Base-by-base conservation (phyloP, 2,888 invertebrate genomes). In the Callosobruchus maculatus region DNA sequence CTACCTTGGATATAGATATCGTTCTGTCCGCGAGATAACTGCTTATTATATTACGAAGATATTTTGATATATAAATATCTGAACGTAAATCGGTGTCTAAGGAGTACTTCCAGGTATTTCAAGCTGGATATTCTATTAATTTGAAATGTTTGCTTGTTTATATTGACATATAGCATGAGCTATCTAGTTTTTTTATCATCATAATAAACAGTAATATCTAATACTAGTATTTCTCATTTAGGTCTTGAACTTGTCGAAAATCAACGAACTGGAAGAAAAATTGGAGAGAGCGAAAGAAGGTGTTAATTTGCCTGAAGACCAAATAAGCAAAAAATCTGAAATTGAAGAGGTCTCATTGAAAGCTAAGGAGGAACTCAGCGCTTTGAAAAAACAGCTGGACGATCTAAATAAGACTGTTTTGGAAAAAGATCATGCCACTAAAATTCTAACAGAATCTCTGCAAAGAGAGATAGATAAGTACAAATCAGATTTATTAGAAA, bases 301-400 rank as follows among this genome's bases (percentile, higher is more conserved):
- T 76, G 83, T 86, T 0, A 88, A 89, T 79, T 85, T 84, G 71
- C 81, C 89, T 2, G 89, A 90, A 82, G 83, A 83, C 75, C 92
- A 89, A 85, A 90, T 81, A 84, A 91, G 87, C 86, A 89, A 90
- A 88, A 85, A 85, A 66, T 91, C 91, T n/a, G 93, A 93, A 86
- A 88, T 91, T 69, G 90, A 92, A 75, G 92, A 93, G 82, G 90
- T 90, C 76, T 88, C 93, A 78, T 89, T 91, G 0, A 90, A 90
- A 82, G 89, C 91, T 70, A 90, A 91, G 78, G 90, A 90, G 70
- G 90, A 91, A 84, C 84, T 90, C n/a, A 89, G 90, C 1, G 87
- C 87, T 68, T 83, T 91, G 72, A 89, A 88, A 70, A 88, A 88
- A 0, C 90, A 90, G 79, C 81, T 91, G 74, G 89, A 89, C 79